These are phyloP conservation scores for Alexandromys fortis DNA, from an alignment of 2,113 vertebrate species.

Conservation along the genomic window DNA sequence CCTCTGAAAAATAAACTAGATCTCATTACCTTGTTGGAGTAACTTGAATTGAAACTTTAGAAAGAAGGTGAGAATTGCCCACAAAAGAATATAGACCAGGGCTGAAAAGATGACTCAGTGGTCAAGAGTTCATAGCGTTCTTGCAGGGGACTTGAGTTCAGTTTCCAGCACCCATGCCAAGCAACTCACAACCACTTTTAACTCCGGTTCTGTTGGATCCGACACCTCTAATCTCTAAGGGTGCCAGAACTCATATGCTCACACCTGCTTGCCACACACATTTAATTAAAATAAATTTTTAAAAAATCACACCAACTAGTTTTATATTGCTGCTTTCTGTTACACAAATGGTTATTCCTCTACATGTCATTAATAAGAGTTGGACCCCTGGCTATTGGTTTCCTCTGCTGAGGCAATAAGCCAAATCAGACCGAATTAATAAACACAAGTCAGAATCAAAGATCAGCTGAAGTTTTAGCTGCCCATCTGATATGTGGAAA, in stretches of 20 bases:
- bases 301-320: not conserved
- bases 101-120: not conserved
- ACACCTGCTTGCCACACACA: rapidly evolving
- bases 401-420: no score
- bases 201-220: not conserved
- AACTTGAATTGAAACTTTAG: not conserved
- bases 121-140: not conserved
- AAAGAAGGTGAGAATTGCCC: not conserved
- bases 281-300: not conserved
- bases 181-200: not conserved
- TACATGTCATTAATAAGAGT: not conserved
- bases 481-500: not conserved
- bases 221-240: not conserved
- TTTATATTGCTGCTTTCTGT: not conserved
- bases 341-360: not conserved
- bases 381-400: no score
- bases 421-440: no score
- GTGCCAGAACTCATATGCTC: no score
- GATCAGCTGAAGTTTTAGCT: not conserved
- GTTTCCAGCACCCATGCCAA: not conserved
- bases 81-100: not conserved
- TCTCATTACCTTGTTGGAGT: not conserved
- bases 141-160: not conserved
- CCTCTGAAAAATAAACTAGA: not conserved
- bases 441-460: not conserved